Evolutionary conservation across 2,113 vertebrate genomes (phyloP), one percentile per base, ranked within the genome.

Genomic region (Chascanopsetta lugubris): DNA sequence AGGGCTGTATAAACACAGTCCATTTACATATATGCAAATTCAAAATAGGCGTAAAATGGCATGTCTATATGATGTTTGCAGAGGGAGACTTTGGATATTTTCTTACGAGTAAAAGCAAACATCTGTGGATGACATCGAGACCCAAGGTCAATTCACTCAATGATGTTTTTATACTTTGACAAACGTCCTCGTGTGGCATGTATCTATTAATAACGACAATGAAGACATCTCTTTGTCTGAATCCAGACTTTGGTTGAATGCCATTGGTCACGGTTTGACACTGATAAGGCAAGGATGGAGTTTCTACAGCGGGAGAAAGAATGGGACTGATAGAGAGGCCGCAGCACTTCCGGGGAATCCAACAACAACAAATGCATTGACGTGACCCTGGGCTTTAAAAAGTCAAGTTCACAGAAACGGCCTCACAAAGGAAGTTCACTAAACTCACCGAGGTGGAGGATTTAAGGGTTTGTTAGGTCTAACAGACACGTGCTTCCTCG

Each of bases 401-500:
- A 9, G 20, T 20, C 12, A n/a, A n/a, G n/a, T 59, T 62, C 15
- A 54, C 5, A 30, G 7, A 5, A 2, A 34, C 10, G 10, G 4
- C 32, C 50, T 46, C 3, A 50, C 36, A 38, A 11, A 34, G 11
- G 5, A 12, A 34, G 13, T 9, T 12, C 2, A 11, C 32, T 34
- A 34, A 34, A 34, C 11, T 34, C 32, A 34, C 32, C 4, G 32
- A 5, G 36, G 18, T 42, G 26, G 15, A 40, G 38, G 47, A 42
- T 60, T 58, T 73, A 22, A 61, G 61, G 21, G 48, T 29, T 60
- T 47, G 21, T 43, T 51, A 17, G 12, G n/a, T 55, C 17, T 9
- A 24, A 29, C 18, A 22, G 29, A 30, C 20, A 57, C 5, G 45
- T 2, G 2, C 2, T 30, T 38, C 38, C 17, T 36, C 1, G 1